Percentiles rank a stretch among this genome's conserved stretches.
Conservation (phyloP, 2,888 invertebrate species). For the Pollenia griseotomentosa region DNA sequence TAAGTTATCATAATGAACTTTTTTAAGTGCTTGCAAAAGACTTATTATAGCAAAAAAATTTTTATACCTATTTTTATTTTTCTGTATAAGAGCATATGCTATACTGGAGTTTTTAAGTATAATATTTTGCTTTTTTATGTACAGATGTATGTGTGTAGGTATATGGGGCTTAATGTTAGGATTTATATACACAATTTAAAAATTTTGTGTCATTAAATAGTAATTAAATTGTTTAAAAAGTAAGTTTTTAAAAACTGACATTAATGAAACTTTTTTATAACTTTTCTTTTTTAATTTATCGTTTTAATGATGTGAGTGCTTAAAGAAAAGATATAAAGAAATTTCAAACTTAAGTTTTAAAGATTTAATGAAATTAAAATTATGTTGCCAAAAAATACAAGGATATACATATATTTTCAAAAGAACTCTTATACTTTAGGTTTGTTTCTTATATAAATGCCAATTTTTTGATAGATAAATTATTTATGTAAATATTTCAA, state of each 20-base stretch:
- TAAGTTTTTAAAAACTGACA: constrained; percentile 5
- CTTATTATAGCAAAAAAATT: constrained; percentile 61
- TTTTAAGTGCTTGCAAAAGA: constrained; percentile 71
- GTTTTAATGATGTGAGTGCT: neutral
- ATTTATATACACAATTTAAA: constrained; percentile 26
- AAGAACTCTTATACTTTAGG: too few species aligned
- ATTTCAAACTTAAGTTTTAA: neutral
- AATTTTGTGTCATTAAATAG: constrained; percentile 52
- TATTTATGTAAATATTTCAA: too few species aligned
- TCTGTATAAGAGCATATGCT: constrained; percentile 9
- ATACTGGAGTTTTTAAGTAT: neutral
- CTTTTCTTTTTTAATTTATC: neutral
- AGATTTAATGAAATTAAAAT: neutral
- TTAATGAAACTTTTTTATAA: constrained; percentile 10
- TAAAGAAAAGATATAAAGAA: neutral
- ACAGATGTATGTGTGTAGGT: neutral
- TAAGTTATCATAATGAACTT: constrained; percentile 72
- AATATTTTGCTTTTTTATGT: neutral
- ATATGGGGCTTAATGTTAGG: neutral
- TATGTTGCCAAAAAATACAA: neutral
- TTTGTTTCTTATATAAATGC: too few species aligned
- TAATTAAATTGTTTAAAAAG: constrained; percentile 42
- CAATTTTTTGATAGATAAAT: too few species aligned
- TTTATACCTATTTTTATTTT: constrained; percentile 39
- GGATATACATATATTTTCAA: too few species aligned